Percentiles rank a stretch among this genome's conserved stretches.
These are phyloP conservation scores for Gonocerus acuteangulatus DNA, from an alignment of 2,888 invertebrate species.

Conservation along the genomic window DNA sequence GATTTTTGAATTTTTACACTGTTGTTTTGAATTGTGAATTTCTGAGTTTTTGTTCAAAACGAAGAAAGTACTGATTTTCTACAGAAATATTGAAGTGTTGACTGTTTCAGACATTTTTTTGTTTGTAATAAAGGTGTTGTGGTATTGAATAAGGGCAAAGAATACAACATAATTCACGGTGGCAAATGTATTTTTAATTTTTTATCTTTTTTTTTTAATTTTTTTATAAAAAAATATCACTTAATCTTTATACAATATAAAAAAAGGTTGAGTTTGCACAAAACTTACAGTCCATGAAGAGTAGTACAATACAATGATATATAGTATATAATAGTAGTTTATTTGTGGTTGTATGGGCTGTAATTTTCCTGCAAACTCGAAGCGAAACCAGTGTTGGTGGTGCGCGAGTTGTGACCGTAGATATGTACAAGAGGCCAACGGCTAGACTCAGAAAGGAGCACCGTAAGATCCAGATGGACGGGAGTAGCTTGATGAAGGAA, in stretches of 20 bases:
- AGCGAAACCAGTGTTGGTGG: constrained; percentile 19
- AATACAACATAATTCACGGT: constrained; percentile 31
- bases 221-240: constrained; percentile 35
- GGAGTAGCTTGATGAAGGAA: constrained; percentile 53
- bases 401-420: constrained; percentile 18
- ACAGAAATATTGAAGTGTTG: too few relatives aligned
- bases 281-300: constrained; percentile 17
- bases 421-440: constrained; percentile 33
- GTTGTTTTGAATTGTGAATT: too few relatives aligned
- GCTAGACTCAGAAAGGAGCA: constrained; percentile 50
- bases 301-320: not conserved
- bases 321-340: constrained; percentile 14
- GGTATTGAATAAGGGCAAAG: too few relatives aligned
- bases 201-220: constrained; percentile 37
- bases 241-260: constrained; percentile 35
- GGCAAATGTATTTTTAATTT: constrained; percentile 37
- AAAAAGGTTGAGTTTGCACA: constrained; percentile 32
- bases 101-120: too few relatives aligned
- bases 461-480: constrained; percentile 64
- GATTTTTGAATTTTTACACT: too few relatives aligned
- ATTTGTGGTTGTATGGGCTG: not conserved
- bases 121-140: too few relatives aligned
- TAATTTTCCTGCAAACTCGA: constrained; percentile 15
- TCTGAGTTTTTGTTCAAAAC: too few relatives aligned
- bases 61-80: too few relatives aligned